These are phyloP conservation scores for Probosciger aterrimus DNA, from an alignment of 2,113 vertebrate genomes.

Conservation along the genomic window DNA sequence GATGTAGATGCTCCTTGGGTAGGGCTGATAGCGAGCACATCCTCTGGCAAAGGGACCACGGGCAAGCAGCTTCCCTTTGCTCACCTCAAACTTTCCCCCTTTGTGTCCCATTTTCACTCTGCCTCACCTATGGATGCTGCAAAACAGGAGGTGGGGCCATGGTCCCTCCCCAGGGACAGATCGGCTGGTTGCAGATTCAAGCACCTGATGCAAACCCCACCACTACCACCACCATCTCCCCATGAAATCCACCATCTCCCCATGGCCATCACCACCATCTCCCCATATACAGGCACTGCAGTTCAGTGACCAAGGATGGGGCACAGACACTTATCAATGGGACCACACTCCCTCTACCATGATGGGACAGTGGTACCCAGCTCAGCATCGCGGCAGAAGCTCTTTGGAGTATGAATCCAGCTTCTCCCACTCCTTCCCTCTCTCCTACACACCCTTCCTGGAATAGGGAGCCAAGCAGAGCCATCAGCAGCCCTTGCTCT, in stretches of 20 bases:
- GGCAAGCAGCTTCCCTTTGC: neutral
- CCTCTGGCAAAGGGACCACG: neutral
- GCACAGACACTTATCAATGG: rapidly evolving
- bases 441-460: neutral
- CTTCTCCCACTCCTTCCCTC: neutral
- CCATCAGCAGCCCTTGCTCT: neutral
- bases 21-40: neutral
- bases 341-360: rapidly evolving
- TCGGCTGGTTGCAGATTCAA: rapidly evolving
- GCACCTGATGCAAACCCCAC: neutral
- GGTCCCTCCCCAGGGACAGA: neutral
- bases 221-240: neutral
- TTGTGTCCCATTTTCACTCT: neutral
- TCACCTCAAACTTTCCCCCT: neutral
- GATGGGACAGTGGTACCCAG: neutral
- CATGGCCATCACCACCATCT: neutral
- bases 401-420: neutral
- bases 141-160: neutral
- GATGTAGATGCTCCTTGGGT: neutral
- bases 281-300: rapidly evolving
- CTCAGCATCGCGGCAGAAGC: rapidly evolving
- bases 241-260: neutral
- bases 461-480: neutral
- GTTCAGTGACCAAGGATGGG: rapidly evolving
- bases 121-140: neutral